A percentile compares a stretch with the other conserved stretches of the same genome.
These are phyloP conservation scores for Catharus fuscescens DNA, from an alignment of 2,113 vertebrate species.

Conservation along the genomic window DNA sequence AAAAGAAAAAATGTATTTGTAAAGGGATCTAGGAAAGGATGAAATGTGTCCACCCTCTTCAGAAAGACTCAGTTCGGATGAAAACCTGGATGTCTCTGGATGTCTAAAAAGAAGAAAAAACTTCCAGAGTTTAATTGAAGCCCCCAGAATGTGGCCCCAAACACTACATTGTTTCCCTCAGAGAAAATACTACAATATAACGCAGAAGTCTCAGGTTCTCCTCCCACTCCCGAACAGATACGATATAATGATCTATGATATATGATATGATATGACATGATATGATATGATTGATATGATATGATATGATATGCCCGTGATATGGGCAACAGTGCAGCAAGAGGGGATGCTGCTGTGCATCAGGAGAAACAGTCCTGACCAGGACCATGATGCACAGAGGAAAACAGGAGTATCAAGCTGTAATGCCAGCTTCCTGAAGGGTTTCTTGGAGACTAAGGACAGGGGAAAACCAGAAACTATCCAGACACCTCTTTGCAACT, in stretches of 20 bases:
- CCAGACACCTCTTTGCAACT: not conserved
- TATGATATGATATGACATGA: too few relatives aligned
- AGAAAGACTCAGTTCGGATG: not conserved
- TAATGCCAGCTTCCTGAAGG: not conserved
- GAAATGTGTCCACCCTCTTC: not conserved
- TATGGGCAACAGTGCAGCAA: fast-evolving
- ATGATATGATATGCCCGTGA: too few relatives aligned
- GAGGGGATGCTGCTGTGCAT: not conserved
- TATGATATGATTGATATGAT: too few relatives aligned
- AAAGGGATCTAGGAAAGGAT: not conserved
- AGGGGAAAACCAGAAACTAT: not conserved
- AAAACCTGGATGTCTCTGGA: not conserved
- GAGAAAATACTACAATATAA: not conserved
- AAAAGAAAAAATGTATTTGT: not conserved
- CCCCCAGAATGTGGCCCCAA: not conserved
- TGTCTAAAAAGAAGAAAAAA: not conserved
- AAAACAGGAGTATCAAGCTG: not conserved
- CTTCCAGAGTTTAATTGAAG: not conserved
- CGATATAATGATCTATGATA: too few relatives aligned
- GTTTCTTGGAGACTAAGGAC: not conserved
- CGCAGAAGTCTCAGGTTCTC: not conserved
- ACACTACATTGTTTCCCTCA: not conserved
- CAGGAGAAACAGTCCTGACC: not conserved
- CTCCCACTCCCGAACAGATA: not conserved
- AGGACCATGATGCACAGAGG: fast-evolving